These are phyloP conservation scores for Minunthozetes semirufus DNA, from an alignment of 2,888 invertebrate genomes.

Conservation along the genomic window DNA sequence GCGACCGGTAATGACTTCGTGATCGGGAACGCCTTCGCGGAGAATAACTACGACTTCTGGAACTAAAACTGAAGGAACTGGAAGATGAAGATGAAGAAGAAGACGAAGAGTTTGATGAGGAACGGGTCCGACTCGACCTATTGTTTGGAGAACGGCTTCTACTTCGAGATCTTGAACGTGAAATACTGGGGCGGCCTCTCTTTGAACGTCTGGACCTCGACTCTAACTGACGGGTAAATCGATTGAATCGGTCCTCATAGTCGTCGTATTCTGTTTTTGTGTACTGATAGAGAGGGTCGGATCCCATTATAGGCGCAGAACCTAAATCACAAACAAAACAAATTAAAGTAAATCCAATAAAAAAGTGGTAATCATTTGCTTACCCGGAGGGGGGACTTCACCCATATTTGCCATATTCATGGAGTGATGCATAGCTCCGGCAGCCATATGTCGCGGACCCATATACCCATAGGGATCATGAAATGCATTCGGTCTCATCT, in stretches of 20 bases:
- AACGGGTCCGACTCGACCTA: constrained; percentile 49
- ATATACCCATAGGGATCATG: constrained; percentile 30
- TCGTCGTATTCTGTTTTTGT: constrained; percentile 21
- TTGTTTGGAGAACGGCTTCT: constrained; percentile 45
- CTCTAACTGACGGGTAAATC: constrained; percentile 20
- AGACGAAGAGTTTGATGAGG: constrained; percentile 30
- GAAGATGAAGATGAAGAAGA: constrained; percentile 27
- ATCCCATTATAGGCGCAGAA: background rate
- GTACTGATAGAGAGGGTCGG: background rate
- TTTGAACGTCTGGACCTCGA: constrained; percentile 40
- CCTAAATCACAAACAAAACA: constrained; percentile 38
- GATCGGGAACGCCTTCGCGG: constrained; percentile 20
- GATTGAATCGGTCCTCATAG: constrained; percentile 33
- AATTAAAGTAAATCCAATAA: background rate
- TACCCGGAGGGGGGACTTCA: constrained; percentile 22
- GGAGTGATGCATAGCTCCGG: background rate
- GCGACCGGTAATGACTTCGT: background rate
- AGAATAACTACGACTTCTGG: background rate
- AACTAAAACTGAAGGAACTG: constrained; percentile 13
- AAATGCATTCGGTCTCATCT: constrained; percentile 17
- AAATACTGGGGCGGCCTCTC: constrained; percentile 43
- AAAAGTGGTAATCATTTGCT: no score
- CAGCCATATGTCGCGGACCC: constrained; percentile 17
- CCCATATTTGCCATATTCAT: background rate
- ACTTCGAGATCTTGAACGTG: constrained; percentile 23